Evolutionary conservation across 2,888 invertebrate species (phyloP), one percentile per base, ranked within the genome.

Genomic region (Drosophila kambysellisi): DNA sequence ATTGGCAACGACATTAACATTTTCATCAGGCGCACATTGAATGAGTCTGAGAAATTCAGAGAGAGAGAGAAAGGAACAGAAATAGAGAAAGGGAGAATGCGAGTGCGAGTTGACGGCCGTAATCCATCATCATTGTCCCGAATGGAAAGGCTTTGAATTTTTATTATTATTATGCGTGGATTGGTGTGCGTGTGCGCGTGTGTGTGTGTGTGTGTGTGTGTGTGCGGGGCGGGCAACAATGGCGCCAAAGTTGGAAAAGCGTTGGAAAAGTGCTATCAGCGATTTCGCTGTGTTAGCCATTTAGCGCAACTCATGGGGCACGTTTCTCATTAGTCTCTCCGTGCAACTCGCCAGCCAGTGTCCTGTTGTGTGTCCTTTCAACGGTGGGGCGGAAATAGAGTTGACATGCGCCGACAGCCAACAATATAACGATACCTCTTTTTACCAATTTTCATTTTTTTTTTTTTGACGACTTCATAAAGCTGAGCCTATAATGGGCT

Each of bases 1-100:
- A 86, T 86, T 86, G 89, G 91, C 89, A 86, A 89, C 82, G 89
- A 86, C 85, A 89, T 90, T 86, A 86, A 84, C 91, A 86, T 91
- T 86, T 89, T 90, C 90, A 86, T 89, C 85, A 86, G 90, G 85
- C 85, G 61, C 69, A 54, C 61, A 68, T 35, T 70, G 63, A 76
- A 76, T 76, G 82, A 77, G 72, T 77, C 77, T 70, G 53, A 64
- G 58, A 32, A 51, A 57, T 69, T 56, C n/a, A n/a, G 9, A 30
- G 20, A 37, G 20, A 30, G 20, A 20, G n/a, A 9, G 8, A 20
- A 50, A n/a, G 2, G 29, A 20, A 17, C 32, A 29, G 48, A 43
- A 43, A 20, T 15, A n/a, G n/a, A 9, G 41, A 17, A 39, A 35
- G 12, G 9, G 41, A 9, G 29, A 15, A 37, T 6, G n/a, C 20